Evolutionary conservation across 2,888 invertebrate genomes (phyloP).

Genomic region (Heliconius hortense): DNA sequence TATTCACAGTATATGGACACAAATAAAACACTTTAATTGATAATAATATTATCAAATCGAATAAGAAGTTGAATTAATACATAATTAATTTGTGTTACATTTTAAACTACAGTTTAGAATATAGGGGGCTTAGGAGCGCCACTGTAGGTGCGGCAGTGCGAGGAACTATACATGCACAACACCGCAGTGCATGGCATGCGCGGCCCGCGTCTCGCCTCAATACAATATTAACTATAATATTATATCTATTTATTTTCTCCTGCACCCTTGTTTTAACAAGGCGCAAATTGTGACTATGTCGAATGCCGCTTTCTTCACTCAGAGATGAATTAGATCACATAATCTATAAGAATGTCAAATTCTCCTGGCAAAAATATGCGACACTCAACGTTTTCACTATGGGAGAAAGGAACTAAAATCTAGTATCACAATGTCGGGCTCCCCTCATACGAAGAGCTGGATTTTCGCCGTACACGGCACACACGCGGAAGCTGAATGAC

Average conservation of each 20-base stretch:
- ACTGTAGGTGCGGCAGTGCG: slow-evolving; percentile 76
- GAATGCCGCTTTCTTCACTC: slow-evolving; percentile 54
- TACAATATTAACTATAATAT: slow-evolving; percentile 65
- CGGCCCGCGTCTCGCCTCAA: slow-evolving; percentile 67
- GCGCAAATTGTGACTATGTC: slow-evolving; percentile 59
- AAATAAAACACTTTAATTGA: slow-evolving; percentile 67
- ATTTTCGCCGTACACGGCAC: slow-evolving; percentile 60
- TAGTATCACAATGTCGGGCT: slow-evolving; percentile 82
- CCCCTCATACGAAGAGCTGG: slow-evolving; percentile 70
- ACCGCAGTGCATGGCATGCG: slow-evolving; percentile 77
- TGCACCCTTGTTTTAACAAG: slow-evolving; percentile 71
- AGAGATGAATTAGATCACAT: slow-evolving; percentile 6
- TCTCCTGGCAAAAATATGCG: slow-evolving; percentile 35
- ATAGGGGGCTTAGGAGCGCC: slow-evolving; percentile 77
- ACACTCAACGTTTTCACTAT: slow-evolving; percentile 63
- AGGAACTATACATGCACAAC: slow-evolving; percentile 81
- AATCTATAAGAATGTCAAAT: slow-evolving; percentile 33
- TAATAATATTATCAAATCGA: slow-evolving; percentile 62
- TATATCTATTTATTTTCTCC: slow-evolving; percentile 76
- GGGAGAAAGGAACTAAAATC: slow-evolving; percentile 80
- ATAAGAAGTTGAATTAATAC: slow-evolving; percentile 62
- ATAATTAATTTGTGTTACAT: slow-evolving; percentile 68
- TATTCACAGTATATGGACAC: slow-evolving; percentile 71
- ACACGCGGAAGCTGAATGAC: slow-evolving; percentile 42
- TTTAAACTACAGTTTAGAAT: slow-evolving; percentile 81